Base-by-base conservation (phyloP, 2,113 vertebrate genomes). In the Paracanthobrama guichenoti region DNA sequence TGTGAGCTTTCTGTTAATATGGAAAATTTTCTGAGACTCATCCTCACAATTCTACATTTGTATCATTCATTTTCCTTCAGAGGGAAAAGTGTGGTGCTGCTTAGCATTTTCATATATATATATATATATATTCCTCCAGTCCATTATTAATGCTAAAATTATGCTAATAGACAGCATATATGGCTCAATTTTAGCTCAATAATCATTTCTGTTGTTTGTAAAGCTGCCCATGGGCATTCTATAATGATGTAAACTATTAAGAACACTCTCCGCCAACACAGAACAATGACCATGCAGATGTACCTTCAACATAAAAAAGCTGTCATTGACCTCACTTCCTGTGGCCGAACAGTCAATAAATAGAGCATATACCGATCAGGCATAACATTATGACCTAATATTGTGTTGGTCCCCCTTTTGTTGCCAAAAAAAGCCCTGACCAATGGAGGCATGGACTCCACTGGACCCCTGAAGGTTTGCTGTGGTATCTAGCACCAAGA, bases 31-130 rank as follows among this genome's bases (percentile, higher is more conserved):
- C 79, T 22, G 44, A 13, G 62, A 67, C 62, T 81, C 53, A 53
- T 67, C 79, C 18, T 14, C 26, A 24, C 24, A 10, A 50, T 81
- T 81, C 20, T 50, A 14, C 62, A 48, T 67, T 81, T 81, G 16
- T 81, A 81, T 64, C 39, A 11, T 79, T 64, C 11, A 79, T 79
- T 79, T 79, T 35, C 57, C 77, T 79, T 79, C 57, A 46, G 14
- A 79, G 4, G 10, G 39, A 28, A 50, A 80, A 50, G 9, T 0
- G n/a, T 24, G 12, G 8, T 50, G 44, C 42, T 80, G 10, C 6
- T 66, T 28, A 28, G 24, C 28, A 5, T 66, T 64, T 26, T 18
- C 66, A 16, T 76, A 69, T 81, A 28, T 7, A 35, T 76, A 69
- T 81, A 28, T 7, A 35, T 69, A 80, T 64, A 10, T 67, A 57